phyloP scores from a whole-genome alignment of 2,113 vertebrate species.

The Clinocottus analis region DNA sequence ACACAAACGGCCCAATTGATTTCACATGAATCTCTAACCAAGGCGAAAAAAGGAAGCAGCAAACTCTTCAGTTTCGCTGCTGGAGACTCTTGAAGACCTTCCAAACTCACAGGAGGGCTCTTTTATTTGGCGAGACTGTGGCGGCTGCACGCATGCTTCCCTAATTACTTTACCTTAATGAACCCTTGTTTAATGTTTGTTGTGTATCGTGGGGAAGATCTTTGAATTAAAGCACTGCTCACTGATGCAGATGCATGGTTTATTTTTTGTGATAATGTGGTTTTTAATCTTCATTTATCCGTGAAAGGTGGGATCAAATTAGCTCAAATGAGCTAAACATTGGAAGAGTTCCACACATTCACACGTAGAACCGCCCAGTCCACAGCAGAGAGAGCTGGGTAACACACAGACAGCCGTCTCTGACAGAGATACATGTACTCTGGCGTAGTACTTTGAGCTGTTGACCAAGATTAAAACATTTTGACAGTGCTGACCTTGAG shows the following conservation, averaged over 20 bases:
- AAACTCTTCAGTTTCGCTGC: slow-evolving; percentile 52
- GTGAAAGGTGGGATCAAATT: not conserved
- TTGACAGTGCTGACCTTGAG: not conserved
- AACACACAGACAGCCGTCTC: not conserved
- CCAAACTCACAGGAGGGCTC: slow-evolving; percentile 50
- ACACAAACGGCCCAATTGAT: slow-evolving; percentile 72
- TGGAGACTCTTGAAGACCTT: slow-evolving; percentile 56
- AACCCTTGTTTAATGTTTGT: slow-evolving; percentile 68
- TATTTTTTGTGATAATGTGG: not conserved
- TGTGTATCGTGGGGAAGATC: slow-evolving; percentile 59
- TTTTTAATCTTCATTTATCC: slow-evolving; percentile 33
- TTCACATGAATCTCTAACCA: slow-evolving; percentile 71
- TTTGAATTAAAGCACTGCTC: slow-evolving; percentile 71
- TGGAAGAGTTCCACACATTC: not conserved
- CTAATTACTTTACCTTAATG: slow-evolving; percentile 76
- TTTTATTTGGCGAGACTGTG: slow-evolving; percentile 45
- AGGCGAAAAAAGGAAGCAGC: slow-evolving; percentile 43
- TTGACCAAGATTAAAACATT: not conserved
- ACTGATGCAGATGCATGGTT: slow-evolving; percentile 41
- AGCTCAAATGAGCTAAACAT: not conserved
- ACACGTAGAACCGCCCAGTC: not conserved
- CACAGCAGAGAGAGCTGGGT: too few relatives aligned
- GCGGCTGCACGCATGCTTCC: slow-evolving; percentile 25
- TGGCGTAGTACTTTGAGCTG: not conserved
- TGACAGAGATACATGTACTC: not conserved